Percentiles rank a stretch among this genome's conserved stretches.
Conservation (phyloP, 2,888 invertebrate genomes). For the Steinernema hermaphroditum region DNA sequence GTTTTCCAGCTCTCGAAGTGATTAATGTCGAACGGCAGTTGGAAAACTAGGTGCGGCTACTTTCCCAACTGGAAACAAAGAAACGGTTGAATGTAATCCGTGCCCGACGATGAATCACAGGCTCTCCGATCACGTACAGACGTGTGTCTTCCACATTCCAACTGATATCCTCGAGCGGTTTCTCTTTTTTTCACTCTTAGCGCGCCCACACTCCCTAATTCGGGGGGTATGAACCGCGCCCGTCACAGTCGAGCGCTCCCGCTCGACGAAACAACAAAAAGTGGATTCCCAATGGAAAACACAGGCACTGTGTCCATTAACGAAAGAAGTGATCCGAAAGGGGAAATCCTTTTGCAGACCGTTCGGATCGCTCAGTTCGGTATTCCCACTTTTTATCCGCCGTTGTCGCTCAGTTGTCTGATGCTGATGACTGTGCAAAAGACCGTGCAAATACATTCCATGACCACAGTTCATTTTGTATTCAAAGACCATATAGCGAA, state of each 20-base stretch:
- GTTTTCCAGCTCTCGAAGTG: no score
- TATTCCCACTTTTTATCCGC: no score
- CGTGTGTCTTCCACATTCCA: slow-evolving; percentile 23
- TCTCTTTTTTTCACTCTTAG: not conserved
- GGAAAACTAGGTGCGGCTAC: slow-evolving; percentile 15
- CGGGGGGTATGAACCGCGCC: not conserved
- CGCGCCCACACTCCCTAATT: slow-evolving; percentile 6
- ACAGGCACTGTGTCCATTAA: slow-evolving; percentile 5
- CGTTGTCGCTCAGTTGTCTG: no score
- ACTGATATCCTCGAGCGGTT: not conserved
- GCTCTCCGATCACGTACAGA: slow-evolving; percentile 20
- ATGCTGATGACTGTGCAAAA: no score
- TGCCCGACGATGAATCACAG: not conserved
- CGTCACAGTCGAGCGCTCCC: slow-evolving; percentile 13
- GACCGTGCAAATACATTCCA: no score
- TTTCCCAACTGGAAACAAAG: slow-evolving; percentile 2
- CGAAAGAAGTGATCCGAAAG: slow-evolving; percentile 1
- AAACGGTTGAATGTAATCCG: slow-evolving; percentile 2
- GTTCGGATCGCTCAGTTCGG: no score
- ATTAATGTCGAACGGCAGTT: no score
- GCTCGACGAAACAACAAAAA: slow-evolving; percentile 28
- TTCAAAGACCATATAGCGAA: no score
- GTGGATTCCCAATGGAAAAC: slow-evolving; percentile 20
- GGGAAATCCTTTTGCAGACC: not conserved
- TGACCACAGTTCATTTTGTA: no score